Evolutionary conservation across 30 jellyfish, hydroid and myxozoan species (phyloP).

Genomic region (Hydra vulgaris): DNA sequence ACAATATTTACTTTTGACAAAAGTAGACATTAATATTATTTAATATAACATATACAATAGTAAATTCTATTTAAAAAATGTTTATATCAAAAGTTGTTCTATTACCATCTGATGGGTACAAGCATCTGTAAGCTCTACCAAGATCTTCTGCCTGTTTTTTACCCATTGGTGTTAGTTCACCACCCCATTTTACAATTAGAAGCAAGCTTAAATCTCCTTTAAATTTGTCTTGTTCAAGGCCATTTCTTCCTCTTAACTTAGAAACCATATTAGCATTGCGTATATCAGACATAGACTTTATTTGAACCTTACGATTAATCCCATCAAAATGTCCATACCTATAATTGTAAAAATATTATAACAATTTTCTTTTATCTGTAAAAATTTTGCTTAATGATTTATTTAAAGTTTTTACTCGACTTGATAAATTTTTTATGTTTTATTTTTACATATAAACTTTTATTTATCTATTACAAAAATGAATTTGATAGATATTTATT

Average conservation of each 20-base stretch:
- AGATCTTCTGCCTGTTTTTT: constrained; percentile 85
- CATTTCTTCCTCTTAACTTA: constrained; percentile 73
- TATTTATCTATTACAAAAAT: no score
- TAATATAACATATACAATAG: no score
- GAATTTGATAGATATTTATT: no score
- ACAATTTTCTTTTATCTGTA: no score
- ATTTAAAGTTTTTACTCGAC: no score
- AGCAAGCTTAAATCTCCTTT: constrained; percentile 47
- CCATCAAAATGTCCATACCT: constrained; percentile 93
- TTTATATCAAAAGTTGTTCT: no score
- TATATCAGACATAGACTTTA: constrained; percentile 67
- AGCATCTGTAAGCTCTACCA: constrained; percentile 82
- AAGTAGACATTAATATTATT: no score
- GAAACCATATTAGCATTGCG: constrained; percentile 56
- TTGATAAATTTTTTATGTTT: no score
- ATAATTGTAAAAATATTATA: not conserved
- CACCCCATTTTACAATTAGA: constrained; percentile 94
- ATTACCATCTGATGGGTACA: constrained; percentile 90
- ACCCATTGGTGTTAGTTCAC: constrained; percentile 96
- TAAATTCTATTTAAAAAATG: no score
- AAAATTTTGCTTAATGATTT: no score
- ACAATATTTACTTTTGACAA: no score
- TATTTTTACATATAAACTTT: no score
- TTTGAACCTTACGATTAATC: constrained; percentile 68
- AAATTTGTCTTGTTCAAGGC: constrained; percentile 14